Conservation (phyloP, 2,888 invertebrate genomes). For the Copidosoma aretas region DNA sequence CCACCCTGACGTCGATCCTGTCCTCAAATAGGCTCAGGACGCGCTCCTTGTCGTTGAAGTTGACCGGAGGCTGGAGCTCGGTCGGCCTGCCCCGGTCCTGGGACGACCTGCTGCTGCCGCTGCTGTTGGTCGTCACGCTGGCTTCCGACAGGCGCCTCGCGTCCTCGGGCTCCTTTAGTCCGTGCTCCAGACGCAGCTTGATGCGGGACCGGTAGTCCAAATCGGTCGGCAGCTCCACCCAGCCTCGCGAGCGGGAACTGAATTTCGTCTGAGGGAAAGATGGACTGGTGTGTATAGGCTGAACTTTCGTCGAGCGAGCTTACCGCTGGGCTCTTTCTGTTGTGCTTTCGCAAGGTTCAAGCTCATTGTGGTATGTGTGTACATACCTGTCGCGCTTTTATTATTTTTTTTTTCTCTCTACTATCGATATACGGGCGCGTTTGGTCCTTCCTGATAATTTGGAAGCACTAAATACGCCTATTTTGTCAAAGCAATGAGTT, state of each 20-base stretch:
- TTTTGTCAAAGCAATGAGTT: constrained; percentile 25
- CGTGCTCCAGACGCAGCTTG: constrained; percentile 70
- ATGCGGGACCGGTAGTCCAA: constrained; percentile 67
- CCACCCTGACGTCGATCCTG: constrained; percentile 70
- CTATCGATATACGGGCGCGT: background rate
- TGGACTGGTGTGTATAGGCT: constrained; percentile 1
- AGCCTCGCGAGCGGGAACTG: constrained; percentile 80
- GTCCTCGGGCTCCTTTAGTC: constrained; percentile 60
- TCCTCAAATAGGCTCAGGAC: constrained; percentile 64
- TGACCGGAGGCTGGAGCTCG: constrained; percentile 59
- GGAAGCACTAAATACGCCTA: background rate
- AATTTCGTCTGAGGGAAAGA: constrained; percentile 73
- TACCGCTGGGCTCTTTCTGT: background rate
- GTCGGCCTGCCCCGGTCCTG: constrained; percentile 41
- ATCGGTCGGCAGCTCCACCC: constrained; percentile 72
- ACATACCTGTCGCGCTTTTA: too few relatives aligned
- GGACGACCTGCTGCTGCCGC: constrained; percentile 42
- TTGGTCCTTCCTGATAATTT: background rate
- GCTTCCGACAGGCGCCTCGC: constrained; percentile 50
- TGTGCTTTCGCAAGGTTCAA: constrained; percentile 22
- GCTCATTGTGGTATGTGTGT: constrained; percentile 4
- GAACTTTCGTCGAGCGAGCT: background rate
- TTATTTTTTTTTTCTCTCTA: background rate
- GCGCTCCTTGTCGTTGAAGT: constrained; percentile 62
- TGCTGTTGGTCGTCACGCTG: constrained; percentile 46